These are phyloP conservation scores for Parauchenoglanis punctatus DNA, from an alignment of 2,797 vertebrate species.

Conservation along the genomic window DNA sequence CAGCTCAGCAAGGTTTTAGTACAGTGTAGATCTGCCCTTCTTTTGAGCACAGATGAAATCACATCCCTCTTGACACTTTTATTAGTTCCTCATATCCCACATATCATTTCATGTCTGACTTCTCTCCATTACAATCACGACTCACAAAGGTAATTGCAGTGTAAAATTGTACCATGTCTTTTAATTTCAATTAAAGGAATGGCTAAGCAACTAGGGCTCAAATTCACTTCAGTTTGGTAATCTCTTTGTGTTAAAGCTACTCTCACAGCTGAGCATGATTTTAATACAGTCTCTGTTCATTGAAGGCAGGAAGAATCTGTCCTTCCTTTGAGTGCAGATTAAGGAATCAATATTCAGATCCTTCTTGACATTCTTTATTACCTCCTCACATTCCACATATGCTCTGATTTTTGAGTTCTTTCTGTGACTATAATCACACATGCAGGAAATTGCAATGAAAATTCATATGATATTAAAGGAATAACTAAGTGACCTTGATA, in stretches of 20 bases:
- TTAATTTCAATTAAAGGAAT: conserved; percentile 40
- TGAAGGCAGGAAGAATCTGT: conserved; percentile 52
- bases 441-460: conserved; percentile 36
- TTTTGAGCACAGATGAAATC: conserved; percentile 45
- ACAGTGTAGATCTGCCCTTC: conserved; percentile 46
- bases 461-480: conserved; percentile 21
- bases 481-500: conserved; percentile 5
- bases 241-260: conserved; percentile 46
- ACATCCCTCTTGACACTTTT: conserved; percentile 51
- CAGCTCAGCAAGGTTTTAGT: conserved; percentile 32
- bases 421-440: conserved; percentile 22
- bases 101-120: conserved; percentile 24
- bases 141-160: conserved; percentile 22
- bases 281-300: conserved; percentile 29
- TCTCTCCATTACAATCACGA: conserved; percentile 26
- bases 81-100: conserved; percentile 31
- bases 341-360: conserved; percentile 50
- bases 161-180: conserved; percentile 27
- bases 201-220: conserved; percentile 28
- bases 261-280: conserved; percentile 29
- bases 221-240: conserved; percentile 60
- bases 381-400: conserved; percentile 31
- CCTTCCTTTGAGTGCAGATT: conserved; percentile 46
- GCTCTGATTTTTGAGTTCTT: conserved; percentile 28
- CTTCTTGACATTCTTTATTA: conserved; percentile 55